Percentiles rank a stretch among this genome's conserved stretches.
Conservation (phyloP, 2,888 invertebrate genomes). For the Myopa tessellatipennis region DNA sequence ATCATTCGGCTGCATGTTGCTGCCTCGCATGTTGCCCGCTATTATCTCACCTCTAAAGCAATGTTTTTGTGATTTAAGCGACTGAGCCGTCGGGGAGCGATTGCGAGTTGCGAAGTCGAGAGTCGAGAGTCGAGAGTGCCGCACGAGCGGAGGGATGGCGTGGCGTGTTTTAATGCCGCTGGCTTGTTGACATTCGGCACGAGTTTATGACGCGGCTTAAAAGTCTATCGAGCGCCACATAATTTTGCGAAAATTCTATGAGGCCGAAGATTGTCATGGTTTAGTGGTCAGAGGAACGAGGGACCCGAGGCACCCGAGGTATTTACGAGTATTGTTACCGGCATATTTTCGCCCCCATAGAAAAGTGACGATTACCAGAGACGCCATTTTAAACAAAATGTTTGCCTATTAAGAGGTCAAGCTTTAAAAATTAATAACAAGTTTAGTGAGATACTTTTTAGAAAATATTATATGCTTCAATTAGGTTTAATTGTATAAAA, state of each 20-base stretch:
- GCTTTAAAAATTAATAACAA: no score
- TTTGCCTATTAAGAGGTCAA: no score
- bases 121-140: background rate
- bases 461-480: no score
- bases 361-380: no score
- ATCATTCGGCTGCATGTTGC: background rate
- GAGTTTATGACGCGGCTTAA: constrained; percentile 22
- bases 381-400: no score
- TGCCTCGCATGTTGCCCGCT: constrained; percentile 1
- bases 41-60: constrained; percentile 16
- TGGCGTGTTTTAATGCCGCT: constrained; percentile 32
- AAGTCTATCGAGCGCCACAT: background rate
- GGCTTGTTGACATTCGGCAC: constrained; percentile 33
- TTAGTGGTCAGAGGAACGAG: background rate
- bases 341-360: no score
- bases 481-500: no score
- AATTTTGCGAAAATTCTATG: constrained; percentile 3
- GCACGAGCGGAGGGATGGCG: background rate
- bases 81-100: background rate
- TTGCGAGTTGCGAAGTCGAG: background rate
- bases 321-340: no score
- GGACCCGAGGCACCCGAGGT: no score
- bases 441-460: no score
- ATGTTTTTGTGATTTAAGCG: constrained; percentile 28
- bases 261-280: background rate